Evolutionary conservation across 1,140 invertebrate genomes (phyloP), one percentile per base, ranked within the genome.

Genomic region (Zeugodacus cucurbitae): DNA sequence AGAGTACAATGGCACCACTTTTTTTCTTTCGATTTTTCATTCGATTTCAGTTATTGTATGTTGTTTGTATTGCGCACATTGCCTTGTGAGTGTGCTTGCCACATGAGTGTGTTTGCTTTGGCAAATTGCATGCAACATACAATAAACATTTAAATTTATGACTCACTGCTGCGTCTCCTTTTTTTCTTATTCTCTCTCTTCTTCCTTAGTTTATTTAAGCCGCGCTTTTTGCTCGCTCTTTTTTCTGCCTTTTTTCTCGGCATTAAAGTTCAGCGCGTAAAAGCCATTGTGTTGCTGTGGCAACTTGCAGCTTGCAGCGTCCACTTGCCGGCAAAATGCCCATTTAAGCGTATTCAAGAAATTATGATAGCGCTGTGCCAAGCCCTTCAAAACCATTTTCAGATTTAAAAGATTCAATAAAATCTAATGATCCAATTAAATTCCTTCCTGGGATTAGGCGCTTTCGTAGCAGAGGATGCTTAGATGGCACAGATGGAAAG

Each of bases 131-230:
- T 88, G 70, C 74, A 57, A 64, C 86, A 74, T 58, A 82, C 70
- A 78, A 88, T 88, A 88, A 88, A 88, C 70, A 88, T 88, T 88
- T 57, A 88, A 88, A 88, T 88, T 88, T 88, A 88, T 88, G 87
- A 88, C 54, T 58, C 67, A 70, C 34, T 82, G 57, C 48, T 11
- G 67, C 22, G 29, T 26, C 3, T 14, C 22, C 3, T 26, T 67
- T 41, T 87, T 17, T 87, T 37, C 11, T 22, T 87, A 7, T 37
- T 44, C 48, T 14, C 20, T 44, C 57, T 86, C 32, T 82, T 82
- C 22, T 11, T 29, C 26, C 26, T 8, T 11, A 62, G 59, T 62
- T 62, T 62, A n/a, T 62, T 62, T 29, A 17, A 10, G 11, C 20
- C n/a, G 26, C 10, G 22, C 26, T 3, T 26, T 62, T 26, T 26